Evolutionary conservation across 2,888 invertebrate species (phyloP).

Genomic region (Lamellibrachia columna): DNA sequence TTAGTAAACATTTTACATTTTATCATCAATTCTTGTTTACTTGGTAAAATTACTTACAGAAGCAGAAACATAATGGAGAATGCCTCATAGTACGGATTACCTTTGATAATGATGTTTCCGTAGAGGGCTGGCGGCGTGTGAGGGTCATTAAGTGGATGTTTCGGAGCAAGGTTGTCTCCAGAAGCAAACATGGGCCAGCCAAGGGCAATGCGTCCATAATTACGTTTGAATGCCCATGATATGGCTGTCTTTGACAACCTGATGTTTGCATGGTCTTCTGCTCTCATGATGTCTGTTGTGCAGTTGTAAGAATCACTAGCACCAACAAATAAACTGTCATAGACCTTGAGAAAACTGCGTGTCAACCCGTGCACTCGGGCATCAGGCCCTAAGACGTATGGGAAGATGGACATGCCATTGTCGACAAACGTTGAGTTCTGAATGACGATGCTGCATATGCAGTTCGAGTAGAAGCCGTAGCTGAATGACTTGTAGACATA

Average conservation of each 20-base stretch:
- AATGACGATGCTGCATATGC: constrained; percentile 4
- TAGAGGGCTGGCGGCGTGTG: neutral
- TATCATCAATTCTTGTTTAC: no score
- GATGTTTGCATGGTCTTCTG: neutral
- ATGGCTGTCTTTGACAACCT: neutral
- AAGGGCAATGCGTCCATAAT: constrained; percentile 28
- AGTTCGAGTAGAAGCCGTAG: neutral
- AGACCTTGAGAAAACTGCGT: constrained; percentile 45
- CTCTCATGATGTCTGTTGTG: constrained; percentile 37
- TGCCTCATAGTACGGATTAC: neutral
- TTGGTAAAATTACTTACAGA: no score
- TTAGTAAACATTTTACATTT: no score
- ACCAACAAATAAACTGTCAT: constrained; percentile 49
- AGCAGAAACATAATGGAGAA: no score
- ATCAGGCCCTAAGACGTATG: constrained; percentile 44
- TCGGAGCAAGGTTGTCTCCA: constrained; percentile 48
- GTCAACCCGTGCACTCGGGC: constrained; percentile 22
- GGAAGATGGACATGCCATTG: constrained; percentile 12
- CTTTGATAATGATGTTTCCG: neutral
- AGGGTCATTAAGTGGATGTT: constrained; percentile 40
- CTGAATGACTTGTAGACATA: neutral
- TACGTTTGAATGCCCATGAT: neutral
- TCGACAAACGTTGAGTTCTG: neutral
- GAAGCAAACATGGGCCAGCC: constrained; percentile 46
- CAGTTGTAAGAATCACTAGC: constrained; percentile 48